Evolutionary conservation across 2,113 vertebrate species (phyloP).

Genomic region (Lampris incognitus): DNA sequence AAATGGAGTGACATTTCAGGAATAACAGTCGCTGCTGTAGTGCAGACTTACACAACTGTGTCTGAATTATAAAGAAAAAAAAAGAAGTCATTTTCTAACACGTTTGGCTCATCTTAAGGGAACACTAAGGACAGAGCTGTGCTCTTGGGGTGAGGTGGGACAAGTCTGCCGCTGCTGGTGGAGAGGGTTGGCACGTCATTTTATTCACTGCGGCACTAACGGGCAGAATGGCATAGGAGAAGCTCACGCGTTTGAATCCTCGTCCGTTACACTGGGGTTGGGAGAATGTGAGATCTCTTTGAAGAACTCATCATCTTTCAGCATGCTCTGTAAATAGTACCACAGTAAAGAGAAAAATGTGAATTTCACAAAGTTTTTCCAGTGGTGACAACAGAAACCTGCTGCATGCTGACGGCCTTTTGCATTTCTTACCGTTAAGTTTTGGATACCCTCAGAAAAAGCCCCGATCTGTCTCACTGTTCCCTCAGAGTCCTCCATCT

Average conservation of each 20-base stretch:
- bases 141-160: conserved; percentile 28
- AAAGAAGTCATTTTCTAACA: conserved; percentile 28
- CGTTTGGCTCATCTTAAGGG: conserved; percentile 57
- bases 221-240: conserved; percentile 28
- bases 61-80: neutral
- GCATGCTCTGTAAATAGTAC: conserved; percentile 88
- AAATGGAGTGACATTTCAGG: conserved; percentile 35
- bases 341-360: conserved; percentile 20
- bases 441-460: conserved; percentile 98
- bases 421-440: conserved; percentile 89
- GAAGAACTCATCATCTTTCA: conserved; percentile 97
- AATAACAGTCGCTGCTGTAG: conserved; percentile 34
- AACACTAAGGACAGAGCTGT: conserved; percentile 43
- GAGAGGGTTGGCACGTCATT: conserved; percentile 64
- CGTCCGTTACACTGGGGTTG: conserved; percentile 90
- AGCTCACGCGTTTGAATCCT: conserved; percentile 91
- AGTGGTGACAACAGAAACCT: neutral
- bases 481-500: conserved; percentile 99
- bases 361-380: neutral
- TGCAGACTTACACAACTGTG: conserved; percentile 4
- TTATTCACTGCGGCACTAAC: conserved; percentile 68
- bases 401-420: neutral
- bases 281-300: conserved; percentile 89
- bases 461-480: conserved; percentile 97
- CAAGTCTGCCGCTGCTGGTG: conserved; percentile 26